phyloP scores from a whole-genome alignment of 2,797 vertebrate genomes.

The Zonotrichia albicollis region DNA sequence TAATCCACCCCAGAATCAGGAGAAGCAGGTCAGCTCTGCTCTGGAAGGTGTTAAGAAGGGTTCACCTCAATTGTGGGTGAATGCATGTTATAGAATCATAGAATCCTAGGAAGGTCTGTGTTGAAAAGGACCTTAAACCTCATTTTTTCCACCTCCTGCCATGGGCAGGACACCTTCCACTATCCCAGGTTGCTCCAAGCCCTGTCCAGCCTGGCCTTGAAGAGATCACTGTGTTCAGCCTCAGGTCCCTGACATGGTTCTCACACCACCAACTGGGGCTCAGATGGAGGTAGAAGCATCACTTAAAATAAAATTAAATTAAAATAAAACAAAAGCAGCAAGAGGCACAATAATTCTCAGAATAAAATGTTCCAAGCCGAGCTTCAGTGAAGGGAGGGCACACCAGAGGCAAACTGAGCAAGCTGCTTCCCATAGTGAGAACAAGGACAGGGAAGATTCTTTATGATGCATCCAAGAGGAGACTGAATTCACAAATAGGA shows the following conservation, averaged over 20 bases:
- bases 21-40: not conserved
- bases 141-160: not conserved
- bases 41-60: not conserved
- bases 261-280: fast-evolving
- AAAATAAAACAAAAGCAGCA: not conserved
- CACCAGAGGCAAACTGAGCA: not conserved
- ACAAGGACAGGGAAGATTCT: not conserved
- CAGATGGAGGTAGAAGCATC: not conserved
- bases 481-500: not conserved
- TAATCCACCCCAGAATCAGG: too few species aligned
- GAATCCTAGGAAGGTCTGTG: not conserved
- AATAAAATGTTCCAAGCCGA: not conserved
- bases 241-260: not conserved
- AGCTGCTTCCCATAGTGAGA: not conserved
- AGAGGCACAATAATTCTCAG: not conserved
- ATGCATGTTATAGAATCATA: fast-evolving
- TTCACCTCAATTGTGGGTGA: fast-evolving
- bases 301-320: not conserved
- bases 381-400: not conserved
- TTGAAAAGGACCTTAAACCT: not conserved
- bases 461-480: not conserved
- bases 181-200: not conserved
- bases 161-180: not conserved
- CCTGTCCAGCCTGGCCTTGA: fast-evolving
- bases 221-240: fast-evolving